These are phyloP conservation scores for Sminthurides bifidus DNA, from an alignment of 1,140 invertebrate species.

Conservation along the genomic window DNA sequence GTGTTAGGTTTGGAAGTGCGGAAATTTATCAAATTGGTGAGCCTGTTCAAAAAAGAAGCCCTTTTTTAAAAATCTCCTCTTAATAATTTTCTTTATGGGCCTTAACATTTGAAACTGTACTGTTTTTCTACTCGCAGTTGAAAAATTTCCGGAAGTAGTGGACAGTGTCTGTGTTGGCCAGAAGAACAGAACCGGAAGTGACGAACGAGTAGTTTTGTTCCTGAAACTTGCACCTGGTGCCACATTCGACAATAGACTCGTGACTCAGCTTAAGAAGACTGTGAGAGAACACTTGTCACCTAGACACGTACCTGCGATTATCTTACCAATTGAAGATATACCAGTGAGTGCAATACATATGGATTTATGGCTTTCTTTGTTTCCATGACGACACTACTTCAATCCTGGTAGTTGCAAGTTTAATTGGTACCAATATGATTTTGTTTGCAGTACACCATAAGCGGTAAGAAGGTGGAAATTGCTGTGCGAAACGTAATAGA, in stretches of 20 bases:
- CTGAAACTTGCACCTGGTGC: constrained; percentile 41
- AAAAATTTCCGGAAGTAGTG: constrained; percentile 41
- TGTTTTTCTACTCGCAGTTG: too few relatives aligned
- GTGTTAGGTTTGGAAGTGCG: constrained; percentile 50
- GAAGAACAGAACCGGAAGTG: constrained; percentile 33
- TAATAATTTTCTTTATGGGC: constrained; percentile 29
- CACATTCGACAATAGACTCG: constrained; percentile 37
- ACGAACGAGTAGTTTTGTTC: constrained; percentile 47
- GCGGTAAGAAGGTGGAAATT: constrained; percentile 50
- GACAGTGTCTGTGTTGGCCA: constrained; percentile 47
- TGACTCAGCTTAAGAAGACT: constrained; percentile 36
- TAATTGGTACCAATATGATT: constrained; percentile 1
- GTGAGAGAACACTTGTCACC: constrained; percentile 42
- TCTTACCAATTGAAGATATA: constrained; percentile 43
- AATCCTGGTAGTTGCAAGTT: not conserved
- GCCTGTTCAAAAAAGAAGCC: constrained; percentile 1
- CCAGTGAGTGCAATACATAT: constrained; percentile 35
- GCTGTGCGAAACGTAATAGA: constrained; percentile 44
- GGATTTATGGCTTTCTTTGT: too few relatives aligned
- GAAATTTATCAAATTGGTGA: constrained; percentile 50
- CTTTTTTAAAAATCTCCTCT: not conserved
- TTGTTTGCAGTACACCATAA: constrained; percentile 42
- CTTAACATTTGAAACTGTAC: too few relatives aligned
- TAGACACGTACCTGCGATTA: constrained; percentile 43
- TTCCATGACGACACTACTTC: not conserved